Base-by-base conservation (phyloP, 64 coral and sea anemone genomes). In the Dendrophyllia cribrosa region DNA sequence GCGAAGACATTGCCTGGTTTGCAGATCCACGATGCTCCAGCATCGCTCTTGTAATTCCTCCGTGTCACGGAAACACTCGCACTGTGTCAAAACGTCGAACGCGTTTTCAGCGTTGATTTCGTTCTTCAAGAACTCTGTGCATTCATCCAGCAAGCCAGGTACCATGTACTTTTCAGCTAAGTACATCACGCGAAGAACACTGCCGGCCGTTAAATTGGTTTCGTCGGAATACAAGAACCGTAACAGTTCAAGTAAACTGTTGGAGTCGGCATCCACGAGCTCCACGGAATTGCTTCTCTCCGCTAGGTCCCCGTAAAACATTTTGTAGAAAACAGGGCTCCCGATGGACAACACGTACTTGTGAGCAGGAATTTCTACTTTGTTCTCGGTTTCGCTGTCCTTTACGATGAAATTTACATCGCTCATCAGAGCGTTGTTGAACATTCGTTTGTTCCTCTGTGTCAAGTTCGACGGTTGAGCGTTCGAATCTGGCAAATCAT, bases 91-190 rank as follows among this genome's bases (percentile, higher is more conserved):
- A 52, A 90, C 47, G 4, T 78, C 88, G 13, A 79, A 90, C 17
- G 66, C 76, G 45, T 79, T 90, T 19, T 77, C 66, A 17, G 58
- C 76, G 62, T 77, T 43, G 22, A 90, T 68, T 34, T 90, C 77
- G 49, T 90, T 79, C 48, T 51, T 77, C 7, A 90, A 43, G 43
- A 90, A 90, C 16, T 79, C 25, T 10, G 72, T 22, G 20, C 88
- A 90, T 45, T 68, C 45, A 17, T 90, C 88, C 5, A 79, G 21
- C 23, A 90, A 90, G 9, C 59, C 58, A 43, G 75, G 46, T 3
- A 90, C 46, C 59, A 90, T 90, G 50, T 90, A 90, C 24, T 90
- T 90, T 56, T 90, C 77, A 68, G 88, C 75, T 19, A 90, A 55
- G 62, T 90, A 90, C 75, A 90, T 26, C 11, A 90, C 72, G 22